phyloP scores from a whole-genome alignment of 35 echinoderm and acorn worm genomes.

The Heliocidaris erythrogramma region DNA sequence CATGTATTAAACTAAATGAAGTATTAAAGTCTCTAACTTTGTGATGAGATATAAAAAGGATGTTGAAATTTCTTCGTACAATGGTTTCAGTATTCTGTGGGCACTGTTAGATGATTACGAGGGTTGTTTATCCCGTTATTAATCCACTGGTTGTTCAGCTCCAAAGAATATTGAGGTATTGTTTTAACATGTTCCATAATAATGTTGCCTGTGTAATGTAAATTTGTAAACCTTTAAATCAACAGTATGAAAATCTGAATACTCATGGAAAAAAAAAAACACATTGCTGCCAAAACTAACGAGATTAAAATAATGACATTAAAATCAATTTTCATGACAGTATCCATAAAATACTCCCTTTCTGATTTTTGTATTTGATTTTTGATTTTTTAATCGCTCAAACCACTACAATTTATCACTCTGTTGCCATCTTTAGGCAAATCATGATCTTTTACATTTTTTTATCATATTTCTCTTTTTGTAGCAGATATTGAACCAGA shows the following conservation, averaged over 20 bases:
- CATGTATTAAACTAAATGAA: not conserved
- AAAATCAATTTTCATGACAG: not conserved
- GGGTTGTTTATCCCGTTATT: no score
- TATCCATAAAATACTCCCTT: not conserved
- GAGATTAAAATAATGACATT: not conserved
- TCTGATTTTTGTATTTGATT: not conserved
- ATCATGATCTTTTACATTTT: no score
- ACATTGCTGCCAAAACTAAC: not conserved
- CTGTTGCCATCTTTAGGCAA: no score
- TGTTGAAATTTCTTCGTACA: not conserved
- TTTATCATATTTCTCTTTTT: no score
- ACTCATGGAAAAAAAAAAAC: not conserved
- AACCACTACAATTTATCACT: no score
- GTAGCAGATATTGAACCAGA: no score
- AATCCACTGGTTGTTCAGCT: not conserved
- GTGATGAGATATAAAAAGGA: not conserved
- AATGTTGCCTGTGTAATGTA: not conserved
- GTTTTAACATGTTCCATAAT: not conserved
- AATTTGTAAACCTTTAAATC: not conserved
- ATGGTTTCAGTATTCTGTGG: not conserved
- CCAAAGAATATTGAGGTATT: not conserved
- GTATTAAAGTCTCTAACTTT: no score
- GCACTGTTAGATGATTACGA: not conserved
- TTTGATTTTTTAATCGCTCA: no score
- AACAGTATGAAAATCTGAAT: not conserved